Conservation (phyloP, 2,797 vertebrate genomes). For the Pseudochaenichthys georgianus region DNA sequence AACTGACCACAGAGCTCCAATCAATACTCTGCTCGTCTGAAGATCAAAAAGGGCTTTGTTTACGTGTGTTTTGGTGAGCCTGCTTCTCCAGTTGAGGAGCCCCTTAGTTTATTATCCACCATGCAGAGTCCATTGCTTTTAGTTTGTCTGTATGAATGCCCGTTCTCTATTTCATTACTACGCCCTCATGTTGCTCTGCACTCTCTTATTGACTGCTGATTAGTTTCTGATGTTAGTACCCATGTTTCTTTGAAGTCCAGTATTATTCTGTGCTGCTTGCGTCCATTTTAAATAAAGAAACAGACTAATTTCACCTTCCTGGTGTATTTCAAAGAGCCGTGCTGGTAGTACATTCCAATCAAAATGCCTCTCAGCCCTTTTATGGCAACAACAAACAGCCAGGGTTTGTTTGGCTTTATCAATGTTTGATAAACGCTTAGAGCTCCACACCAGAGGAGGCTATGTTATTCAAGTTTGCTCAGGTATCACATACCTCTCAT, state of each 20-base stretch:
- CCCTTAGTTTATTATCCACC: slow-evolving; percentile 57
- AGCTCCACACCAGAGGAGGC: slow-evolving; percentile 79
- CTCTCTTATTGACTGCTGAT: slow-evolving; percentile 35
- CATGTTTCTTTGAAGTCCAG: slow-evolving; percentile 23
- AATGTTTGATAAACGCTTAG: slow-evolving; percentile 90
- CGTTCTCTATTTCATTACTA: slow-evolving; percentile 39
- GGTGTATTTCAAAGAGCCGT: slow-evolving; percentile 28
- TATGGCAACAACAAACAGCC: slow-evolving; percentile 88
- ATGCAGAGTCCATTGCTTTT: slow-evolving; percentile 45
- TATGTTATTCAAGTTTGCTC: slow-evolving; percentile 76
- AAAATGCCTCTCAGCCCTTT: slow-evolving; percentile 79
- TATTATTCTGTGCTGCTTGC: not conserved
- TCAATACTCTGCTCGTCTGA: slow-evolving; percentile 75
- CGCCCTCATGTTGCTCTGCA: slow-evolving; percentile 15
- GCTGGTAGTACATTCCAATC: slow-evolving; percentile 32
- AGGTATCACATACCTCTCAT: slow-evolving; percentile 63
- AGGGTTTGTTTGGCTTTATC: slow-evolving; percentile 88
- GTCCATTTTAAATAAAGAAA: slow-evolving; percentile 44
- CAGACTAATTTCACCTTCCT: slow-evolving; percentile 30
- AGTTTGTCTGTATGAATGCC: slow-evolving; percentile 56
- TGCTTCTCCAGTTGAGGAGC: slow-evolving; percentile 50
- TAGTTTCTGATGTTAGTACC: slow-evolving; percentile 27
- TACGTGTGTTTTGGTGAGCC: slow-evolving; percentile 55
- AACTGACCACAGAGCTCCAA: slow-evolving; percentile 65
- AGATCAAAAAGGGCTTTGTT: slow-evolving; percentile 76